A percentile compares a stretch with the other conserved stretches of the same genome.
phyloP scores from a whole-genome alignment of 2,888 invertebrate species.

The Thymelicus lineola region DNA sequence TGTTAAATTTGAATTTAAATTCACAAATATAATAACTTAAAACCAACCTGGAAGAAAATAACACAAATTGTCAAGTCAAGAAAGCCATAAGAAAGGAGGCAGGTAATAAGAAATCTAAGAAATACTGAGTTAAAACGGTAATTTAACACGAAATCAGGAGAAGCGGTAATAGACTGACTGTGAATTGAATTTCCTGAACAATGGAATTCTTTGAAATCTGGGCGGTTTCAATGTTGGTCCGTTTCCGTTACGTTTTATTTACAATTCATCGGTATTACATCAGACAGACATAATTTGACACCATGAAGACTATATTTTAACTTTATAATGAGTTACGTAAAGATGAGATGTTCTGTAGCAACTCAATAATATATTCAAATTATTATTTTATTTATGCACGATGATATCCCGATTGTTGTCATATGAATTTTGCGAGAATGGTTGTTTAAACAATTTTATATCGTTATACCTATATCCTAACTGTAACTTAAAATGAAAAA shows the following conservation, averaged over 20 bases:
- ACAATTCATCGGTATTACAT: conserved; percentile 21
- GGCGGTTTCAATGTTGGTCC: background rate
- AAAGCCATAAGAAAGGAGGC: background rate
- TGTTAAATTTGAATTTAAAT: too few relatives aligned
- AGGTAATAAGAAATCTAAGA: background rate
- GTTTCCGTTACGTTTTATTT: conserved; percentile 11
- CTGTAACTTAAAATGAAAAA: too few relatives aligned
- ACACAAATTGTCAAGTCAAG: background rate
- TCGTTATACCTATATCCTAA: too few relatives aligned
- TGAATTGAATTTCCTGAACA: conserved; percentile 31
- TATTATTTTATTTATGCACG: background rate
- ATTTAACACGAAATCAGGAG: conserved; percentile 17
- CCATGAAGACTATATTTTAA: conserved; percentile 5
- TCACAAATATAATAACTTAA: too few relatives aligned
- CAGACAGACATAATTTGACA: conserved; percentile 4
- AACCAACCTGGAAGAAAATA: too few relatives aligned
- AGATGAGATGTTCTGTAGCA: background rate
- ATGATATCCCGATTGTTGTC: too few relatives aligned
- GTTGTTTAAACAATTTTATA: too few relatives aligned
- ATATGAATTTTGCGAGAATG: too few relatives aligned
- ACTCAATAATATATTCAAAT: conserved; percentile 9
- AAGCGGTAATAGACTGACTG: conserved; percentile 9
- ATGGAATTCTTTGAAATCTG: conserved; percentile 30
- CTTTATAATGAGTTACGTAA: conserved; percentile 1
- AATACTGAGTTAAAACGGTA: background rate